A percentile compares a stretch with the other conserved stretches of the same genome.
Evolutionary conservation across 2,113 vertebrate species (phyloP).

Genomic region (Anser cygnoides): DNA sequence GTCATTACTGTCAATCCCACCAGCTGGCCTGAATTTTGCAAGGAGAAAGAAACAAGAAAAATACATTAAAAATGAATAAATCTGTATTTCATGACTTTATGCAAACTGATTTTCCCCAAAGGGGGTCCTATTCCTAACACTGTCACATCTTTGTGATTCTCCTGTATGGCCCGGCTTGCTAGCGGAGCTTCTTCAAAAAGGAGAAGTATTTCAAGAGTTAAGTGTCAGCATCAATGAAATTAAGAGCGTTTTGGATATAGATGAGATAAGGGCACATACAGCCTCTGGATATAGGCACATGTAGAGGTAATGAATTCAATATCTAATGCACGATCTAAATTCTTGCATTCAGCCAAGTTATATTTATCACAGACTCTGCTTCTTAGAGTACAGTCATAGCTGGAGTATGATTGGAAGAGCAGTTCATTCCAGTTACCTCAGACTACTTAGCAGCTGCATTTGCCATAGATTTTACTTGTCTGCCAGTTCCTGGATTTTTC

Average conservation of each 20-base stretch:
- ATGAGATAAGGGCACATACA: slow-evolving; percentile 55
- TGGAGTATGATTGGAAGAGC: slow-evolving; percentile 36
- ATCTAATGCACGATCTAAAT: slow-evolving; percentile 59
- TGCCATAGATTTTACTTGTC: slow-evolving; percentile 1
- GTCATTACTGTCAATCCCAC: slow-evolving; percentile 67
- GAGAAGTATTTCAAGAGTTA: slow-evolving; percentile 40
- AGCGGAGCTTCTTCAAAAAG: neutral
- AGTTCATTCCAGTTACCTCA: slow-evolving; percentile 41
- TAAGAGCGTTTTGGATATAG: slow-evolving; percentile 18
- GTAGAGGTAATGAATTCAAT: slow-evolving; percentile 62
- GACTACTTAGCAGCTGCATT: slow-evolving; percentile 44
- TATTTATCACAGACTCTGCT: slow-evolving; percentile 60
- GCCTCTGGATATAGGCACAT: slow-evolving; percentile 62
- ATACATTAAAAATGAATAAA: slow-evolving; percentile 59
- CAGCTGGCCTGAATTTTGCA: slow-evolving; percentile 62
- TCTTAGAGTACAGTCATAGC: slow-evolving; percentile 50
- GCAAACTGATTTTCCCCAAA: slow-evolving; percentile 28
- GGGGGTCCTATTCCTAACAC: neutral
- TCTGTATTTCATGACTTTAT: slow-evolving; percentile 47
- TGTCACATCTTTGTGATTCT: slow-evolving; percentile 6
- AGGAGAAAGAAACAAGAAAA: slow-evolving; percentile 45
- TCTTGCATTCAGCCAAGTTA: slow-evolving; percentile 59
- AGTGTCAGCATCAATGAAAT: slow-evolving; percentile 51
- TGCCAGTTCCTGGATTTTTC: slow-evolving; percentile 19
- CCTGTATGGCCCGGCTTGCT: neutral